These are phyloP conservation scores for Cyrtonyx montezumae DNA, from an alignment of 2,113 vertebrate genomes.

Conservation along the genomic window DNA sequence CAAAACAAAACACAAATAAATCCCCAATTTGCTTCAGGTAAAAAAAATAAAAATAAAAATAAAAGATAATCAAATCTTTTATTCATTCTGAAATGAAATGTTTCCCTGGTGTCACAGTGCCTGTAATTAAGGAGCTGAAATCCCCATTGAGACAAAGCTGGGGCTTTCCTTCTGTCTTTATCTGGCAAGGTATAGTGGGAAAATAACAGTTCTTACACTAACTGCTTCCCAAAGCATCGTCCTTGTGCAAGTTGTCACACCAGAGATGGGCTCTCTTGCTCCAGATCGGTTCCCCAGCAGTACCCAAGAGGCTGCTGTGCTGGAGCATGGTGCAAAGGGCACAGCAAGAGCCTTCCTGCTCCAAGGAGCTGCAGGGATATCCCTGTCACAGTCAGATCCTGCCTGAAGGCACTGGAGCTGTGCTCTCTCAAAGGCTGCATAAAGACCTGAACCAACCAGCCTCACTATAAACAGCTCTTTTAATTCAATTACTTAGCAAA, in stretches of 20 bases:
- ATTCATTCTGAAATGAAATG: not conserved
- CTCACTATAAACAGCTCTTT: not conserved
- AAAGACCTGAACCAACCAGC: not conserved
- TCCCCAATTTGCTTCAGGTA: not conserved
- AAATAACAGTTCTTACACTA: not conserved
- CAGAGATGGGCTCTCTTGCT: not conserved
- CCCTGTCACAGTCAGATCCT: not conserved
- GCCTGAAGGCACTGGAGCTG: not conserved
- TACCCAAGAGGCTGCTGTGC: not conserved
- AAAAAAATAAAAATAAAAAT: not conserved
- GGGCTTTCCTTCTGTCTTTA: not conserved
- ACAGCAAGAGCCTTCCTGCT: not conserved
- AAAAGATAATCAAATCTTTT: not conserved
- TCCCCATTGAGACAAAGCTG: not conserved
- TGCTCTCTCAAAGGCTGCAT: not conserved
- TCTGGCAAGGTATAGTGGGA: not conserved
- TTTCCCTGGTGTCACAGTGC: not conserved
- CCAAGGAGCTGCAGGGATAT: not conserved
- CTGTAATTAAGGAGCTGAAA: not conserved
- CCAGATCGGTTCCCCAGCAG: not conserved
- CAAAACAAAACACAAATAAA: not conserved
- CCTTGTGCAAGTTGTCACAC: not conserved
- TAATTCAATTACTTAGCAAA: constrained; percentile 35
- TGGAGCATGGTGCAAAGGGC: not conserved
- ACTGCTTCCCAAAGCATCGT: not conserved